A percentile compares a stretch with the other conserved stretches of the same genome.
phyloP scores from a whole-genome alignment of 2,888 invertebrate genomes.

The Celastrina argiolus region DNA sequence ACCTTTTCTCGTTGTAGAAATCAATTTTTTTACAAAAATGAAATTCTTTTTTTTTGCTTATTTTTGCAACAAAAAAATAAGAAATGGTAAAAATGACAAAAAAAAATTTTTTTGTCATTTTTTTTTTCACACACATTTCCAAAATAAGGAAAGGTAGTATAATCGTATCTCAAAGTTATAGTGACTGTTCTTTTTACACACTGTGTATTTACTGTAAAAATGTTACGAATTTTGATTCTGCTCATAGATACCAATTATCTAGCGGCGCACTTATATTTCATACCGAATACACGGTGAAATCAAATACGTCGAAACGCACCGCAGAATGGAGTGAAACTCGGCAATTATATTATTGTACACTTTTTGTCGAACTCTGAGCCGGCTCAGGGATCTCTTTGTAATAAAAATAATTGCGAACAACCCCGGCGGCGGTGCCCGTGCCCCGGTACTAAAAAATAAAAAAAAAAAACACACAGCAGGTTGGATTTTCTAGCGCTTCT shows the following conservation, averaged over 20 bases:
- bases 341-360: conserved; percentile 57
- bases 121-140: no score
- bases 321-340: conserved; percentile 29
- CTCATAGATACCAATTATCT: neutral
- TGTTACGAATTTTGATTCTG: no score
- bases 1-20: no score
- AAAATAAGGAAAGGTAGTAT: no score
- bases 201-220: no score
- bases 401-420: conserved; percentile 75
- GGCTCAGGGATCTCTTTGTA: conserved; percentile 73
- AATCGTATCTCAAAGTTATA: no score
- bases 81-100: no score
- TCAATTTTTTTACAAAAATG: no score
- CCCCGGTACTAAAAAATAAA: conserved; percentile 48
- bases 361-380: conserved; percentile 58
- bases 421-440: conserved; percentile 56
- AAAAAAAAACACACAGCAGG: conserved; percentile 48
- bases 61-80: no score
- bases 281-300: neutral
- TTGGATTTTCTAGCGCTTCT: conserved; percentile 61
- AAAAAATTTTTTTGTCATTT: no score
- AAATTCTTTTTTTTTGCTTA: no score
- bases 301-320: neutral
- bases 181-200: no score
- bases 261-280: neutral